phyloP scores from a whole-genome alignment of 92 coral and sea anemone species.

The Epizoanthus fatuus region DNA sequence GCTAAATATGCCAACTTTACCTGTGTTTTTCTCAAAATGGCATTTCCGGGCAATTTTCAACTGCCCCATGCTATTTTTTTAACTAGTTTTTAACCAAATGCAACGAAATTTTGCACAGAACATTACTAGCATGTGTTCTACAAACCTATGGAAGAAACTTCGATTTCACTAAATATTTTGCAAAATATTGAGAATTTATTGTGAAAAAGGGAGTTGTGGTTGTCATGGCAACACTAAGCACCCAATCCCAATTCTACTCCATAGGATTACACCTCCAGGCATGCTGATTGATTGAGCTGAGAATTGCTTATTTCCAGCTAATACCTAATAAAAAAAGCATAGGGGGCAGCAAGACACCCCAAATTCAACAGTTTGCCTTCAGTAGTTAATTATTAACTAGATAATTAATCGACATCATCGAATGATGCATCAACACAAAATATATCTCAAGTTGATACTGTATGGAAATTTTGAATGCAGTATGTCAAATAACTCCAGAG shows the following conservation, averaged over 20 bases:
- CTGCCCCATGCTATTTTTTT: conserved; percentile 18
- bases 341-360: conserved; percentile 43
- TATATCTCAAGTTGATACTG: conserved; percentile 3
- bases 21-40: conserved; percentile 42
- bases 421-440: conserved; percentile 13
- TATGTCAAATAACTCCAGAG: conserved; percentile 20
- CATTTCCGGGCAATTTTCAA: conserved; percentile 39
- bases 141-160: conserved; percentile 41
- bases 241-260: conserved; percentile 56
- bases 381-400: conserved; percentile 41
- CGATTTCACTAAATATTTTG: conserved; percentile 40
- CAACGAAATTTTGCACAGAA: conserved; percentile 40
- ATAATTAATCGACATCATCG: conserved; percentile 4
- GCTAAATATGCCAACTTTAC: conserved; percentile 5
- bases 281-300: conserved; percentile 56
- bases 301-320: conserved; percentile 42
- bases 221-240: conserved; percentile 59
- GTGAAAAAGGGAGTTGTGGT: conserved; percentile 18
- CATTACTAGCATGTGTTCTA: conserved; percentile 20
- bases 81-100: conserved; percentile 4
- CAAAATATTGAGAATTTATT: background rate
- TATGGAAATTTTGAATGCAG: conserved; percentile 25
- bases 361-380: conserved; percentile 40
- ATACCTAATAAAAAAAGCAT: conserved; percentile 35
- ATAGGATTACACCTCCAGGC: conserved; percentile 54